These are phyloP conservation scores for Anguilla megastoma DNA, from an alignment of 2,797 vertebrate species.

Conservation along the genomic window DNA sequence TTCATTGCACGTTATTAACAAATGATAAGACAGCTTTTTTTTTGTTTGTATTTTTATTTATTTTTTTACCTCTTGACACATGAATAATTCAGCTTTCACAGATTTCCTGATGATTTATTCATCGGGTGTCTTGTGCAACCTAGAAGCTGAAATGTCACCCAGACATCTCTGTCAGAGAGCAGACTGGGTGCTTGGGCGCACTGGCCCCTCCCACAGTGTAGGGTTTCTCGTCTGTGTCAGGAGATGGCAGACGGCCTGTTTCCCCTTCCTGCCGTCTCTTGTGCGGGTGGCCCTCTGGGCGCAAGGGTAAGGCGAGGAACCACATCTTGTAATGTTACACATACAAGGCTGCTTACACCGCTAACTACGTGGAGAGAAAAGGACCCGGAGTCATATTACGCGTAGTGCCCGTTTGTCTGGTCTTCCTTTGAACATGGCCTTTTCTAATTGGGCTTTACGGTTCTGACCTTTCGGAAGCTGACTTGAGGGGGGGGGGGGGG, in stretches of 20 bases:
- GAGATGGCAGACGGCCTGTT: background rate
- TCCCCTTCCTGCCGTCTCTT: background rate
- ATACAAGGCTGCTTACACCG: background rate
- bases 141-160: conserved; percentile 73
- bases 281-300: background rate
- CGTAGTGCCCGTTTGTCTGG: conserved; percentile 18
- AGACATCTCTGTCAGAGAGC: conserved; percentile 60
- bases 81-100: conserved; percentile 77
- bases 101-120: conserved; percentile 78
- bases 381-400: background rate
- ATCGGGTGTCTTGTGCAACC: conserved; percentile 74
- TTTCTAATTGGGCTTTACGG: conserved; percentile 32
- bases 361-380: background rate
- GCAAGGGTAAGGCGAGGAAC: background rate
- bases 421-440: background rate
- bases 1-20: conserved; percentile 76
- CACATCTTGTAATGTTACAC: background rate
- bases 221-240: conserved; percentile 17
- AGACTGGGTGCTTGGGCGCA: conserved; percentile 14
- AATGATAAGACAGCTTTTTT: conserved; percentile 64
- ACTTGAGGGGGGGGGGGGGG: conserved; percentile 7
- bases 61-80: conserved; percentile 72
- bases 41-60: conserved; percentile 45
- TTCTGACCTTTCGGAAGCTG: conserved; percentile 1
- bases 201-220: background rate